phyloP scores from a whole-genome alignment of 1,140 invertebrate species.

The Telenomus remus region DNA sequence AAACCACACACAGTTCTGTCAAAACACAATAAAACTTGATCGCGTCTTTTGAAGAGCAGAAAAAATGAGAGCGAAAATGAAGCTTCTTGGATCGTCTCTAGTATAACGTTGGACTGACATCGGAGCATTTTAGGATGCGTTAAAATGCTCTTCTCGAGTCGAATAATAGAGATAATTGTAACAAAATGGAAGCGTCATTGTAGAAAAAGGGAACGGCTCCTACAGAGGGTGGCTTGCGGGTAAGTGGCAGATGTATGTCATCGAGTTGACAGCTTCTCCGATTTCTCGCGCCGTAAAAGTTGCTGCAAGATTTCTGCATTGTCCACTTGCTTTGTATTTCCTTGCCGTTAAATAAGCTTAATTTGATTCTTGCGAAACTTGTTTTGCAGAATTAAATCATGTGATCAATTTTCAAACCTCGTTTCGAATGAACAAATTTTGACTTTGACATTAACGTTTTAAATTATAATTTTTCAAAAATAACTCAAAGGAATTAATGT shows the following conservation, averaged over 20 bases:
- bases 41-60: constrained; percentile 39
- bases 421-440: too few species aligned
- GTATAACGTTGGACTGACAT: constrained; percentile 48
- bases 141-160: constrained; percentile 62
- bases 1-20: constrained; percentile 64
- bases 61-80: constrained; percentile 47
- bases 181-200: constrained; percentile 70
- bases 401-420: too few species aligned
- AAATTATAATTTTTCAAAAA: too few species aligned
- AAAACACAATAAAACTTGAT: constrained; percentile 70
- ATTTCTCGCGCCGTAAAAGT: constrained; percentile 57
- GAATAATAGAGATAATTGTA: constrained; percentile 71
- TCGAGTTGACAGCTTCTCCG: constrained; percentile 68
- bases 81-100: constrained; percentile 25
- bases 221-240: constrained; percentile 59
- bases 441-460: too few species aligned
- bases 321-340: too few species aligned
- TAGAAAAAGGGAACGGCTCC: constrained; percentile 63
- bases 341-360: too few species aligned
- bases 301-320: constrained; percentile 18
- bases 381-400: too few species aligned
- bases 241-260: constrained; percentile 71
- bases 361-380: too few species aligned
- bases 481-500: too few species aligned
- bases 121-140: constrained; percentile 60